phyloP scores from a whole-genome alignment of 2,888 invertebrate genomes.

The Eupeodes luniger region DNA sequence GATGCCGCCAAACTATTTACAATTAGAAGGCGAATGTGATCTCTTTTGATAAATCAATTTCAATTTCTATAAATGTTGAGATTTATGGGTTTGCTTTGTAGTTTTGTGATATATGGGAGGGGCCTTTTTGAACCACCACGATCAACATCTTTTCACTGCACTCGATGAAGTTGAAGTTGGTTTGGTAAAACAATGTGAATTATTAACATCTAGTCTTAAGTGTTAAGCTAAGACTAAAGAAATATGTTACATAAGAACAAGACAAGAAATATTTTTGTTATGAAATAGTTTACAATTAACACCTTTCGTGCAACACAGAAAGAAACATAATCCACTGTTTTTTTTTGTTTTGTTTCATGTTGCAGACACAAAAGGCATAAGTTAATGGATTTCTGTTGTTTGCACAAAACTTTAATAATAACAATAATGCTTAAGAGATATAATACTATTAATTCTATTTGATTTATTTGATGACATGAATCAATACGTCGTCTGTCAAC shows the following conservation, averaged over 20 bases:
- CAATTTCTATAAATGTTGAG: background rate
- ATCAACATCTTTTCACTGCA: background rate
- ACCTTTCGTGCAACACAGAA: conserved; percentile 1
- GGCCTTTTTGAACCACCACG: background rate
- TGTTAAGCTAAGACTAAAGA: conserved; percentile 3
- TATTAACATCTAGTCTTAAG: background rate
- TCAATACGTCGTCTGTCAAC: conserved; percentile 23
- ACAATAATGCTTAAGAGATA: background rate
- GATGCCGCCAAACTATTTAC: conserved; percentile 31
- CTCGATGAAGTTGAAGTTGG: background rate
- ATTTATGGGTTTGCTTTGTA: conserved; percentile 36
- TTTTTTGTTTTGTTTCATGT: conserved; percentile 2
- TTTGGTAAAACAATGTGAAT: conserved; percentile 23
- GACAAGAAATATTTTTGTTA: conserved; percentile 23
- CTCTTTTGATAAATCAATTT: conserved; percentile 18
- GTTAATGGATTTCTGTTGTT: conserved; percentile 43
- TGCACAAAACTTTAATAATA: conserved; percentile 9
- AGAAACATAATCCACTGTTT: conserved; percentile 16
- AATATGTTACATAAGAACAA: conserved; percentile 21
- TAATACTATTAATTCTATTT: conserved; percentile 26
- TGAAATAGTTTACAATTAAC: conserved; percentile 61
- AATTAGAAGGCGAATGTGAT: background rate
- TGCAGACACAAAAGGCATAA: background rate
- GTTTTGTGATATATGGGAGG: conserved; percentile 32
- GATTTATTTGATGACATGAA: conserved; percentile 48